phyloP scores from a whole-genome alignment of 2,797 vertebrate genomes.

The Mormyrus proboscirostris region DNA sequence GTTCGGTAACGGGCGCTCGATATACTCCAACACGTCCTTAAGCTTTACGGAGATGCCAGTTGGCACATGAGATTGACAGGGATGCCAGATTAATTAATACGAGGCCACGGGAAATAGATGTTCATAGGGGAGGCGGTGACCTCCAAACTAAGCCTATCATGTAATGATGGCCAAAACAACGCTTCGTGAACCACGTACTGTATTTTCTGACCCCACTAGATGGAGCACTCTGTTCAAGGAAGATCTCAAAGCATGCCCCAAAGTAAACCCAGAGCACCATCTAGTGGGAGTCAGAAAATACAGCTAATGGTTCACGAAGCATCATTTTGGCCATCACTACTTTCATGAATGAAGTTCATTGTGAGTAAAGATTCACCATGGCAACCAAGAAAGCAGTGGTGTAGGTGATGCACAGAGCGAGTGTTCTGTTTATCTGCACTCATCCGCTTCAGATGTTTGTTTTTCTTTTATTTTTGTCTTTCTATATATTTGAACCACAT shows the following conservation, averaged over 20 bases:
- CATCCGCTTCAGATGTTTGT: neutral
- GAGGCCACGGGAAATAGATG: neutral
- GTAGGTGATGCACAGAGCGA: slow-evolving; percentile 13
- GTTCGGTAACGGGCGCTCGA: neutral
- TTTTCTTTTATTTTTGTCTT: neutral
- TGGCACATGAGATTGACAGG: neutral
- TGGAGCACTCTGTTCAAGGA: neutral
- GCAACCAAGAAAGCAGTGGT: slow-evolving; percentile 35
- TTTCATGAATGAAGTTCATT: slow-evolving; percentile 32
- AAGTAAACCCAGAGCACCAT: neutral
- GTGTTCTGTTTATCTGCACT: neutral
- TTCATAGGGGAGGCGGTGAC: neutral
- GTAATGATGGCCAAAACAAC: neutral
- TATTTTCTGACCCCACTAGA: neutral
- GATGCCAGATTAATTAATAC: neutral
- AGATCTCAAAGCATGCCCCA: neutral
- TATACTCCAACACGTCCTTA: neutral
- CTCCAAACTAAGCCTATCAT: slow-evolving; percentile 4
- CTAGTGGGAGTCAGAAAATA: neutral
- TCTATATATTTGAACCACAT: neutral
- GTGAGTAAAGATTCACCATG: slow-evolving; percentile 38
- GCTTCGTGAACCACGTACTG: neutral
- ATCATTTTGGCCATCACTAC: neutral
- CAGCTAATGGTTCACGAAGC: neutral
- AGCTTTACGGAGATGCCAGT: slow-evolving; percentile 13